Evolutionary conservation across 1,140 invertebrate species (phyloP), one percentile per base, ranked within the genome.

Genomic region (Hirudo medicinalis): DNA sequence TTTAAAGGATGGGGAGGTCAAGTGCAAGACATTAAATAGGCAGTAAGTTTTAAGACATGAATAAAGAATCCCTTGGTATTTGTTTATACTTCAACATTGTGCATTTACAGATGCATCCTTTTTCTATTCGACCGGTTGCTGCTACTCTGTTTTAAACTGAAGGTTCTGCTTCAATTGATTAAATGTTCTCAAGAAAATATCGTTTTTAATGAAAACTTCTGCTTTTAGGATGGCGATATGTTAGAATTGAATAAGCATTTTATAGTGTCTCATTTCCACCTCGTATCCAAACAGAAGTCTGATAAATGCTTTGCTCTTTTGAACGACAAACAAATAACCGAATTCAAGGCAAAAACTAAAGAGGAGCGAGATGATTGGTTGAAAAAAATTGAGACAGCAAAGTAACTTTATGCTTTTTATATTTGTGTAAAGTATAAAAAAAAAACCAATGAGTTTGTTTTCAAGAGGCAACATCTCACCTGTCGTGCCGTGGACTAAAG

Each of bases 21-120:
- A 63, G 15, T 22, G 22, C 29, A 63, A 63, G 29, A 32, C 22
- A n/a, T 22, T n/a, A 3, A 32, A 63, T 11, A 63, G 17, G 19
- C 8, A 4, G 57, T 63, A 11, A 15, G 57, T 13, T 63, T 63
- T 25, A 22, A 32, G 8, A 11, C 19, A 25, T 8, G 22, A n/a
- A 63, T 25, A 11, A 15, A 13, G 15, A 63, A 63, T 19, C 29
- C 0, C 9, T 25, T n/a, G 13, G 32, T 36, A 22, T 22, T 63
- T 32, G 29, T 63, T 63, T 25, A 32, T 22, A 22, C 4, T 63
- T 63, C 57, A 63, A 22, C 19, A 22, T 57, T 9, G 20, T 63
- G 19, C 29, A 25, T 63, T 63, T 63, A 63, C 57, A 63, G 57
- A 20, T 63, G 57, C 57, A 63, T 32, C 20, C 22, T 63, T 25